Evolutionary conservation across 2,888 invertebrate species (phyloP).

Genomic region (Drosophila stalkeri): DNA sequence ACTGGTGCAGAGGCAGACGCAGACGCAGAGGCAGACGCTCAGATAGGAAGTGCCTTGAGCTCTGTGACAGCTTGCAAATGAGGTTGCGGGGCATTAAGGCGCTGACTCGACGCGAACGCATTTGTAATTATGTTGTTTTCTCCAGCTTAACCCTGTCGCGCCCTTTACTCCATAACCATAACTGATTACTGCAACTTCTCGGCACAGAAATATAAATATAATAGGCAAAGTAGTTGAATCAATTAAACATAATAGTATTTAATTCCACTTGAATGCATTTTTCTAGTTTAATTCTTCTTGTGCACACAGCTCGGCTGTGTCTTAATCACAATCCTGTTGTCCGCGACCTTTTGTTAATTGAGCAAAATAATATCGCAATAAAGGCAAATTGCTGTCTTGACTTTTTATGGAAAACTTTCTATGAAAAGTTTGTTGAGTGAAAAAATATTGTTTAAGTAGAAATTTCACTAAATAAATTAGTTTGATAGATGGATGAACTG

Average conservation of each 20-base stretch:
- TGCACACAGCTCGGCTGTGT: not conserved
- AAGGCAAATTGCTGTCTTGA: not conserved
- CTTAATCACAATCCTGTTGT: not conserved
- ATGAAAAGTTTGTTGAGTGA: not conserved
- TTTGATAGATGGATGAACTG: too few relatives aligned
- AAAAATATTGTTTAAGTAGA: not conserved
- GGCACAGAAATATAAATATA: slow-evolving; percentile 6
- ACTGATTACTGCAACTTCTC: slow-evolving; percentile 30
- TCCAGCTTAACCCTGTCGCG: slow-evolving; percentile 6
- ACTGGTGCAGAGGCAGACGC: not conserved
- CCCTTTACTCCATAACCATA: slow-evolving; percentile 16
- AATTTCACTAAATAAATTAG: not conserved
- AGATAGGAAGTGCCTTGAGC: slow-evolving; percentile 32
- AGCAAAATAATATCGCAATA: not conserved
- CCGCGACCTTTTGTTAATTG: not conserved
- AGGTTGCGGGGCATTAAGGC: slow-evolving; percentile 27
- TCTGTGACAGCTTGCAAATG: slow-evolving; percentile 52
- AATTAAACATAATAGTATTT: not conserved
- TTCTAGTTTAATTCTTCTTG: too few relatives aligned
- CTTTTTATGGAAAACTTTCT: not conserved
- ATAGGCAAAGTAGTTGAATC: not conserved
- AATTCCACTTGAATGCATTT: not conserved
- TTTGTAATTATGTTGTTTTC: slow-evolving; percentile 62
- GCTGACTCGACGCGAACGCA: slow-evolving; percentile 40
- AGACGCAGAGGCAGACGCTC: not conserved